Percentiles rank a stretch among this genome's conserved stretches.
phyloP scores from a whole-genome alignment of 2,888 invertebrate genomes.

The Cosmorhoe ocellata region DNA sequence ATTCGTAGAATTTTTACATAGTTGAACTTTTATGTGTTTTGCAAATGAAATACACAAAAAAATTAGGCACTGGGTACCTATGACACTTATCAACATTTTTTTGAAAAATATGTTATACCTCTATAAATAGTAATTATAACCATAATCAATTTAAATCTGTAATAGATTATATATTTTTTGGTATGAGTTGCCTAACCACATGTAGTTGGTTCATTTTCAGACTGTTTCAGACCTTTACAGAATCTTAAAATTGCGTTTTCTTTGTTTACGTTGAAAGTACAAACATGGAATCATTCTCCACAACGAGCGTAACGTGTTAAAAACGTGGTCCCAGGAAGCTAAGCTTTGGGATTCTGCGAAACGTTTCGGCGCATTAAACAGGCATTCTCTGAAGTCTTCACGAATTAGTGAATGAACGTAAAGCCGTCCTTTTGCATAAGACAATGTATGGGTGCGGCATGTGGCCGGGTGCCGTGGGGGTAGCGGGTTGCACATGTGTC shows the following conservation, averaged over 20 bases:
- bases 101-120: no score
- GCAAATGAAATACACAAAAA: no score
- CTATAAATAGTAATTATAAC: no score
- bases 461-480: conserved; percentile 58
- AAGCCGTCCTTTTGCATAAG: conserved; percentile 70
- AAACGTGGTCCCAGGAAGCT: conserved; percentile 39
- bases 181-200: no score
- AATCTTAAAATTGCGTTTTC: neutral
- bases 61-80: no score
- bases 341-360: conserved; percentile 41
- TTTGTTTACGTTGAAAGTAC: neutral
- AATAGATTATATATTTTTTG: no score
- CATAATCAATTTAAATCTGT: no score
- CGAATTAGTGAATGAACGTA: conserved; percentile 69
- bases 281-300: conserved; percentile 13
- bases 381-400: conserved; percentile 66
- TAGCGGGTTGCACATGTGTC: conserved; percentile 69
- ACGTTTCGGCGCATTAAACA: conserved; percentile 57
- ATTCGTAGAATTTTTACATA: no score
- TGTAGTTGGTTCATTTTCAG: no score
- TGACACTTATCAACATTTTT: no score
- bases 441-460: conserved; percentile 65
- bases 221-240: no score
- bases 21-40: no score
- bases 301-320: conserved; percentile 23